Conservation (phyloP, 2,888 invertebrate genomes). For the Ischnura elegans region DNA sequence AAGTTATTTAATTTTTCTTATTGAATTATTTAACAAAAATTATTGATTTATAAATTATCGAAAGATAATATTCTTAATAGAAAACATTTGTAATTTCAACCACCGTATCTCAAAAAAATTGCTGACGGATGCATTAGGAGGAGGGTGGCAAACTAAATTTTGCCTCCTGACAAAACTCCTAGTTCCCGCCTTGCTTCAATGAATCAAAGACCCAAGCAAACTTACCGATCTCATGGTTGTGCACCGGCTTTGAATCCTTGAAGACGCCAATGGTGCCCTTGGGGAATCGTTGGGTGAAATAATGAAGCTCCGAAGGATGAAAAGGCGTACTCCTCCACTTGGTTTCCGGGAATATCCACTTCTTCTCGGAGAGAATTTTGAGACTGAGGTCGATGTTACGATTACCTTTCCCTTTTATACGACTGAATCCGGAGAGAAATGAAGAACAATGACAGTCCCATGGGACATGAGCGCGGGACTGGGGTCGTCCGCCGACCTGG, state of each 20-base stretch:
- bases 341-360: neutral
- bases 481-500: neutral
- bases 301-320: neutral
- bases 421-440: neutral
- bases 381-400: neutral
- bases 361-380: conserved; percentile 5
- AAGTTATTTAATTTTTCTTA: no score
- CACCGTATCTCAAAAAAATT: no score
- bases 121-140: no score
- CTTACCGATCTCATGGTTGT: conserved; percentile 37
- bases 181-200: no score
- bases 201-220: neutral
- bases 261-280: neutral
- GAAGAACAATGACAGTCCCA: neutral
- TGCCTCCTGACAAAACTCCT: no score
- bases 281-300: neutral
- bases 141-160: no score
- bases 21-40: no score
- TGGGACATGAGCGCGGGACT: neutral
- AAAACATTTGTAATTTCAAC: no score
- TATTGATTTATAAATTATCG: no score
- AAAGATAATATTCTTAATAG: no score
- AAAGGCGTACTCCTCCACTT: neutral
- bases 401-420: conserved; percentile 36
- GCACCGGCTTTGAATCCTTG: neutral